These are phyloP conservation scores for Andrena chrysosceles DNA, from an alignment of 2,888 invertebrate genomes.

Conservation along the genomic window DNA sequence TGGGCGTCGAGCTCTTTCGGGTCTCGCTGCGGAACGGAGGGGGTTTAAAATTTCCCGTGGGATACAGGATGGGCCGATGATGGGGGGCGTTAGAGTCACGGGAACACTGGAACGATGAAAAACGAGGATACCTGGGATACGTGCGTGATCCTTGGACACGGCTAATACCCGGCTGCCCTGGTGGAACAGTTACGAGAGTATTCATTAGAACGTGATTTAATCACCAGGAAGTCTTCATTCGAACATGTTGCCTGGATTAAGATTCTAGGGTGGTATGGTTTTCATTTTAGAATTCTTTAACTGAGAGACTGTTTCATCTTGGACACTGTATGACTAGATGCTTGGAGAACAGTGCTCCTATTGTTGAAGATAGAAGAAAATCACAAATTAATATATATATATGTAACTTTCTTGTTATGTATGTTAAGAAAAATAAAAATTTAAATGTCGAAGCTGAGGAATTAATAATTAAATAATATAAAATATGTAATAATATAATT, in stretches of 20 bases:
- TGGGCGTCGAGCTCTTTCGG: constrained; percentile 17
- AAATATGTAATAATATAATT: too few species aligned
- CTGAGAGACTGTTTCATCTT: too few species aligned
- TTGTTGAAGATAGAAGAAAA: too few species aligned
- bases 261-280: not conserved
- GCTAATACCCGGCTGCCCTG: constrained; percentile 20
- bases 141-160: constrained; percentile 44
- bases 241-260: too few species aligned
- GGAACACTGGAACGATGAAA: constrained; percentile 40
- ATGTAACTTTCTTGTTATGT: too few species aligned
- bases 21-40: constrained; percentile 20
- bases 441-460: too few species aligned
- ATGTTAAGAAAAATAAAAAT: too few species aligned
- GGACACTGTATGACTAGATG: too few species aligned
- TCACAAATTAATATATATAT: too few species aligned
- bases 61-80: constrained; percentile 67
- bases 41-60: constrained; percentile 73
- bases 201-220: not conserved
- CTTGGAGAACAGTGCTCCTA: too few species aligned
- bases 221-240: too few species aligned
- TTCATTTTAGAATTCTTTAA: not conserved
- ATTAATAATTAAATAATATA: too few species aligned
- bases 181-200: constrained; percentile 49
- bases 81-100: constrained; percentile 28
- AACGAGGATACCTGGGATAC: constrained; percentile 52